phyloP scores from a whole-genome alignment of 1,140 invertebrate genomes.

The Neuroterus valhalla region DNA sequence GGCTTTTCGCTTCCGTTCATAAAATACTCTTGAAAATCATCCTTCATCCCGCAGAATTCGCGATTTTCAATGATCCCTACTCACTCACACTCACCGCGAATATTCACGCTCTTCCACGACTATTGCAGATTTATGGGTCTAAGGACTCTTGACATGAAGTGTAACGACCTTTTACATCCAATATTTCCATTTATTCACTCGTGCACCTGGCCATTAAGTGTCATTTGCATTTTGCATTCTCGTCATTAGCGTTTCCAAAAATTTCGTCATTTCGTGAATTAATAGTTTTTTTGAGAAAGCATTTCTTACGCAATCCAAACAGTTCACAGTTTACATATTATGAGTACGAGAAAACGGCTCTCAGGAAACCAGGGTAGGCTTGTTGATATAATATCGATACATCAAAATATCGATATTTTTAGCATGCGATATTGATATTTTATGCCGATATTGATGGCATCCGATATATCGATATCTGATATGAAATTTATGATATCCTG shows the following conservation, averaged over 20 bases:
- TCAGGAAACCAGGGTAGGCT: too few species aligned
- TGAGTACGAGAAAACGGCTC: too few species aligned
- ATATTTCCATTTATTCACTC: conserved; percentile 1
- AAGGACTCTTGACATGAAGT: conserved; percentile 6
- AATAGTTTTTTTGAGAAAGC: background rate
- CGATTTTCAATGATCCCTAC: background rate
- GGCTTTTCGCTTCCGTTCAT: conserved; percentile 35
- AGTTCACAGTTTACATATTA: too few species aligned
- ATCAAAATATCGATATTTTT: too few species aligned
- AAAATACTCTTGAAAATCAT: background rate
- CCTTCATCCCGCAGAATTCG: background rate
- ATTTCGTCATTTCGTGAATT: background rate
- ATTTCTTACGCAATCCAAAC: background rate
- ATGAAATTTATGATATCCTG: too few species aligned
- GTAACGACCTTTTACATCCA: conserved; percentile 10
- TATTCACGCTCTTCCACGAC: conserved; percentile 7
- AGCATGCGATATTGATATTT: too few species aligned
- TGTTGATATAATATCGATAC: too few species aligned
- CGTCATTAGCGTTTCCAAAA: background rate
- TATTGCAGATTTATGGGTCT: conserved; percentile 4
- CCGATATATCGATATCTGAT: too few species aligned
- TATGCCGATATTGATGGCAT: too few species aligned
- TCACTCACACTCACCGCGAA: conserved; percentile 6
- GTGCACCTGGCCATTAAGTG: background rate
- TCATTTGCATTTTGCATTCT: conserved; percentile 3